Conservation (phyloP, 2,797 vertebrate genomes). For the Rhinella marina region DNA sequence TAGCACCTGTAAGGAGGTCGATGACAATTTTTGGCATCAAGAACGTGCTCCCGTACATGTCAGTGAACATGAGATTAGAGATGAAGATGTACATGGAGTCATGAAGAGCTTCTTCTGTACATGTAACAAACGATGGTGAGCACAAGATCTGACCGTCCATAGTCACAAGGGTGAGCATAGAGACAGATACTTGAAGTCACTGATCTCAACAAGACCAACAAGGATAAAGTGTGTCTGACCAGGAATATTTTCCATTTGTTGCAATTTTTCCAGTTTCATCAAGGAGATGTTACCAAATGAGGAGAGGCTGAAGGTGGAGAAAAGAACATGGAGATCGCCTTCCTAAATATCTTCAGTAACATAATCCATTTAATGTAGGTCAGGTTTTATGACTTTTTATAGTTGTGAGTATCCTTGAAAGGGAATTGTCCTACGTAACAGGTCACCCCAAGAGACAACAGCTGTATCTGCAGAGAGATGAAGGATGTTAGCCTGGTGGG, state of each 20-base stretch:
- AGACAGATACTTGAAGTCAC: not conserved
- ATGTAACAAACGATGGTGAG: not conserved
- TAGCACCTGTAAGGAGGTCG: not conserved
- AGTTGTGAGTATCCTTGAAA: not conserved
- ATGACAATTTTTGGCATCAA: not conserved
- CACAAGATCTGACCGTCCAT: not conserved
- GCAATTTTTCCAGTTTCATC: not conserved
- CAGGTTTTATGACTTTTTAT: not conserved
- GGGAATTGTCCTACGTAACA: not conserved
- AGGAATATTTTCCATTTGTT: conserved; percentile 12
- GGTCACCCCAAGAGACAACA: not conserved
- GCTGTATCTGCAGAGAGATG: not conserved
- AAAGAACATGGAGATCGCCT: not conserved
- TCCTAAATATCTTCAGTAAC: not conserved
- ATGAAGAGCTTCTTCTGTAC: conserved; percentile 13
- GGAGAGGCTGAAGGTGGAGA: not conserved
- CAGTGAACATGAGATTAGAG: conserved; percentile 16
- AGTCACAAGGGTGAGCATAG: not conserved
- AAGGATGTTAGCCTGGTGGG: not conserved
- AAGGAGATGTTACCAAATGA: not conserved
- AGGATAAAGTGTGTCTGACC: not conserved
- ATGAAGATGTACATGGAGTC: conserved; percentile 42
- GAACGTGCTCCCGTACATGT: not conserved
- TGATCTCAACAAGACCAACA: conserved; percentile 14
- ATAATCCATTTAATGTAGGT: not conserved